Base-by-base conservation (phyloP, 2,113 vertebrate genomes). In the Sebastes schlegelii region DNA sequence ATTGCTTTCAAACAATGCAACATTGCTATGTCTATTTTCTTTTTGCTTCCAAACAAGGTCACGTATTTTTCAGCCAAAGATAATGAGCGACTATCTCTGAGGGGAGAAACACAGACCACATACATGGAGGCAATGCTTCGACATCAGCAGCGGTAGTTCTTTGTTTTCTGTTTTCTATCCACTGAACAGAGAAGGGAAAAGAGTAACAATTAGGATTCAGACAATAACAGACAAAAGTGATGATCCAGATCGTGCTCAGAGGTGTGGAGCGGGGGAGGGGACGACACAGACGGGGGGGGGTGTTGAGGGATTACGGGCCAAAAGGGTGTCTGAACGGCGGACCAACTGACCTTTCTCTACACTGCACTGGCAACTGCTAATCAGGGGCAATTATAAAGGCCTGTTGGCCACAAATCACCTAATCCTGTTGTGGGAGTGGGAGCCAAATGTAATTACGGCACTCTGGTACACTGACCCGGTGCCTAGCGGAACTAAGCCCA, bases 1-100 rank as follows among this genome's bases (percentile, higher is more conserved):
- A 94, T 96, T 94, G 94, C 90, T 91, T 58, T 86, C 10, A 92
- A 86, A 96, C 94, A 95, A 94, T 94, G 84, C 87, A 1, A 3
- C 14, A 43, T 86, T 95, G 86, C 91, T 86, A 52, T 7, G 0
- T 79, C 0, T 82, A 88, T 90, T 93, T 91, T 92, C 91, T 91
- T 79, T 79, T 34, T 77, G 58, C 80, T 88, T 77, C 86, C 85
- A 93, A 92, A 81, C 74, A 86, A 80, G 83, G 88, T 79, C 87
- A 86, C 75, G 42, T 89, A 79, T 85, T 85, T 34, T 88, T 83
- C 79, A 89, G 73, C 76, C 58, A 45, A 46, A 65, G 75, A 88
- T 87, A 92, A 93, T 90, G 75, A 92, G 82, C 10, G 43, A 83
- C 63, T 76, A 42, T 74, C 34, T 84, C 16, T 71, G 69, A 79